Percentiles rank a stretch among this genome's conserved stretches.
phyloP scores from a whole-genome alignment of 2,888 invertebrate species.

The Andrena minutula region DNA sequence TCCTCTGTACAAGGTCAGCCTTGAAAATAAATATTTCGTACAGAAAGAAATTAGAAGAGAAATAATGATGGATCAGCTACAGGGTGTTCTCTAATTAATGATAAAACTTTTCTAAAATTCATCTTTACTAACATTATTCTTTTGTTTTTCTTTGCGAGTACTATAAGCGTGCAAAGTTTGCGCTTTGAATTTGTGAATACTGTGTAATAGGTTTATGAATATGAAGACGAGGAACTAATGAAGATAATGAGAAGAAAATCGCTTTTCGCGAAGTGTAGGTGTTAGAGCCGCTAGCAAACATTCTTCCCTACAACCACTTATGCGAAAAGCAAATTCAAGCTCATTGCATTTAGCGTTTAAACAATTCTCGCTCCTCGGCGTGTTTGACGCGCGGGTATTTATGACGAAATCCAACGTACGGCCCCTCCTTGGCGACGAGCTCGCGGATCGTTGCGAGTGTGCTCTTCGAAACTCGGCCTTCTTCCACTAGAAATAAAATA shows the following conservation, averaged over 20 bases:
- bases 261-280: neutral
- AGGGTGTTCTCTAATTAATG: no score
- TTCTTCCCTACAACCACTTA: neutral
- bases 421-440: slow-evolving; percentile 85
- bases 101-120: no score
- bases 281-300: neutral
- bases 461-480: slow-evolving; percentile 88
- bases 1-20: slow-evolving; percentile 91
- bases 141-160: no score
- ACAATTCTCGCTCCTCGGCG: neutral
- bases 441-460: slow-evolving; percentile 88
- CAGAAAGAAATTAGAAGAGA: neutral
- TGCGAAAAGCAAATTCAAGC: neutral
- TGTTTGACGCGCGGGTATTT: neutral
- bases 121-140: no score
- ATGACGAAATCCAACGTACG: slow-evolving; percentile 85
- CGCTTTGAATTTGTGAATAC: no score
- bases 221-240: neutral
- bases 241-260: neutral
- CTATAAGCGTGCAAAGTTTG: no score
- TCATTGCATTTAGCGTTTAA: neutral
- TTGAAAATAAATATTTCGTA: slow-evolving; percentile 73
- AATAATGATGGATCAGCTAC: neutral
- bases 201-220: no score
- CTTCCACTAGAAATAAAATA: slow-evolving; percentile 89